Evolutionary conservation across 2,797 vertebrate genomes (phyloP).

Genomic region (Aplochiton taeniatus): DNA sequence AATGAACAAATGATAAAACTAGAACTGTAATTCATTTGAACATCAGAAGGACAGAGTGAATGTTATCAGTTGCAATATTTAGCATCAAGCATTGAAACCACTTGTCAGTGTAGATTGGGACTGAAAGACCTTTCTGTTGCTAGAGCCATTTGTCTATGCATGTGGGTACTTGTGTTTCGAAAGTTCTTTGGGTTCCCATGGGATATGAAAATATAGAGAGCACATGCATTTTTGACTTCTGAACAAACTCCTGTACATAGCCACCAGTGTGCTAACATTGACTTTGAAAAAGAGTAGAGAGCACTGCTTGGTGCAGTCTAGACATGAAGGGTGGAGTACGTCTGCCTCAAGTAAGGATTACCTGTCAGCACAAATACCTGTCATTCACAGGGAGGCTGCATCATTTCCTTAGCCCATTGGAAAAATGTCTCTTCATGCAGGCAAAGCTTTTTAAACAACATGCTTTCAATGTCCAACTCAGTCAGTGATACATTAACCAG

Average conservation of each 20-base stretch:
- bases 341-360: constrained; percentile 50
- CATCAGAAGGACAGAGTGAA: too few relatives aligned
- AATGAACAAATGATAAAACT: too few relatives aligned
- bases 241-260: constrained; percentile 34
- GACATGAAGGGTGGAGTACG: constrained; percentile 50
- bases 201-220: constrained; percentile 6
- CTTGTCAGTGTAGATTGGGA: too few relatives aligned
- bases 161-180: neutral
- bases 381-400: constrained; percentile 41
- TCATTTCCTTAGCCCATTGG: constrained; percentile 35
- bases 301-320: constrained; percentile 47
- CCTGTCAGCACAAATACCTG: constrained; percentile 58
- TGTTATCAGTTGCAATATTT: too few relatives aligned
- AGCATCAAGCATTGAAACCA: too few relatives aligned
- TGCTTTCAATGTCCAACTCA: too few relatives aligned
- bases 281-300: constrained; percentile 30
- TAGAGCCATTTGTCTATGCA: too few relatives aligned
- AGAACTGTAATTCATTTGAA: too few relatives aligned
- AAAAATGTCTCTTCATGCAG: constrained; percentile 18
- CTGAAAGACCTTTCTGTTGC: too few relatives aligned
- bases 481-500: too few relatives aligned
- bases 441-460: constrained; percentile 10
- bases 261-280: constrained; percentile 26
- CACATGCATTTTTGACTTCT: constrained; percentile 25
- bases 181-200: neutral